Evolutionary conservation across 2,797 vertebrate species (phyloP), one percentile per base, ranked within the genome.

Genomic region (Euthynnus affinis): DNA sequence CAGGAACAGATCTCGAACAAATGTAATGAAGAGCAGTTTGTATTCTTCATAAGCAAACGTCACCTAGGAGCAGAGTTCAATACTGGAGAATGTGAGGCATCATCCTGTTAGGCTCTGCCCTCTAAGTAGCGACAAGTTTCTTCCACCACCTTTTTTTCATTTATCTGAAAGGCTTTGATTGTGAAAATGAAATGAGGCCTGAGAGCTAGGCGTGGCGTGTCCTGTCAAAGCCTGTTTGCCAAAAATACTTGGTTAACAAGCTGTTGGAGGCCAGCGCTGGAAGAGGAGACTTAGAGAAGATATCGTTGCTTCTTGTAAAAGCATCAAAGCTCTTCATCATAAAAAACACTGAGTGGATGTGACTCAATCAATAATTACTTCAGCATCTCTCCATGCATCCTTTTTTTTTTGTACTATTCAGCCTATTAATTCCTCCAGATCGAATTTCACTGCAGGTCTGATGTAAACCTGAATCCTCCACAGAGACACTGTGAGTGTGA

Each of bases 371-470:
- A 67, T 73, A 68, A 48, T 22, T 62, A 51, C 49, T 42, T 51
- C 34, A 5, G 20, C 52, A 57, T n/a, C 25, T 13, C 48, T 84
- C 71, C 55, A 78, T 20, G 34, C 18, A 25, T 55, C 55, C 69
- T 63, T 18, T 37, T 63, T 18, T 37, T n/a, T 61, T 46, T 70
- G 65, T 52, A 42, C 55, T 34, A 14, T 46, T 61, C 71, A 49
- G 66, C 29, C 58, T 40, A 23, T 55, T 78, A 53, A 69, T 57
- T 69, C 66, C 37, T 69, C 18, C 18, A 32, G 51, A 57, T 68
- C 65, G 32, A 14, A 60, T 57, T 72, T 69, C 71, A 80, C 64
- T 63, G 42, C 66, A 68, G 34, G 6, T 23, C 32, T 58, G 57
- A 72, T 74, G 25, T 69, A 42, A 34, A 59, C 48, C 68, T 53